Percentiles rank a stretch among this genome's conserved stretches.
These are phyloP conservation scores for Ambastaia sidthimunki DNA, from an alignment of 2,797 vertebrate genomes.

Conservation along the genomic window DNA sequence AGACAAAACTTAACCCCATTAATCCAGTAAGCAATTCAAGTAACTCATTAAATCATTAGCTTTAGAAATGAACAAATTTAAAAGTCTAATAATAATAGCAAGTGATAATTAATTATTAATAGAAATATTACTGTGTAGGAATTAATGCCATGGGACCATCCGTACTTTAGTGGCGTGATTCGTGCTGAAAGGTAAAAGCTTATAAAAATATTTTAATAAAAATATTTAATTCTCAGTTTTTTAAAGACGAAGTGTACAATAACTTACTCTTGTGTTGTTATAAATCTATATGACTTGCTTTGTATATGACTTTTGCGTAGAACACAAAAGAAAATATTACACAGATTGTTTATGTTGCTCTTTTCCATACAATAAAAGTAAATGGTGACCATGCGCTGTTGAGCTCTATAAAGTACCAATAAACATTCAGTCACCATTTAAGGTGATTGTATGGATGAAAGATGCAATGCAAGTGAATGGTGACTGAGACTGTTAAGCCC, in stretches of 20 bases:
- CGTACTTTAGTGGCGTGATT: constrained; percentile 90
- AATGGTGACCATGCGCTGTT: no score
- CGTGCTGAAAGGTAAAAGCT: constrained; percentile 90
- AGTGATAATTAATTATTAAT: not conserved
- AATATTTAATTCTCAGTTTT: not conserved
- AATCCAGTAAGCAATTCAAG: constrained; percentile 81
- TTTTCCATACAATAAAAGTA: no score
- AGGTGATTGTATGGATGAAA: no score
- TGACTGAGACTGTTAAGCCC: no score
- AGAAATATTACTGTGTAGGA: constrained; percentile 74
- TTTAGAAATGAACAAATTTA: not conserved
- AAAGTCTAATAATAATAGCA: not conserved
- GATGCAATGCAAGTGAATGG: no score
- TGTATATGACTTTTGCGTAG: no score
- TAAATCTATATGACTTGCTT: no score
- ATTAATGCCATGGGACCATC: constrained; percentile 97
- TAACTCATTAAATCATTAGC: not conserved
- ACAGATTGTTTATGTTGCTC: no score
- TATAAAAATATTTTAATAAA: not conserved
- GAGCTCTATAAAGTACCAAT: no score
- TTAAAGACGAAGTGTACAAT: not conserved
- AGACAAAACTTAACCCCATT: constrained; percentile 88
- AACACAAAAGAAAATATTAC: not conserved
- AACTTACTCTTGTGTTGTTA: not conserved
- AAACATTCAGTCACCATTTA: no score